phyloP scores from a whole-genome alignment of 2,797 vertebrate species.

The Amblyraja radiata region DNA sequence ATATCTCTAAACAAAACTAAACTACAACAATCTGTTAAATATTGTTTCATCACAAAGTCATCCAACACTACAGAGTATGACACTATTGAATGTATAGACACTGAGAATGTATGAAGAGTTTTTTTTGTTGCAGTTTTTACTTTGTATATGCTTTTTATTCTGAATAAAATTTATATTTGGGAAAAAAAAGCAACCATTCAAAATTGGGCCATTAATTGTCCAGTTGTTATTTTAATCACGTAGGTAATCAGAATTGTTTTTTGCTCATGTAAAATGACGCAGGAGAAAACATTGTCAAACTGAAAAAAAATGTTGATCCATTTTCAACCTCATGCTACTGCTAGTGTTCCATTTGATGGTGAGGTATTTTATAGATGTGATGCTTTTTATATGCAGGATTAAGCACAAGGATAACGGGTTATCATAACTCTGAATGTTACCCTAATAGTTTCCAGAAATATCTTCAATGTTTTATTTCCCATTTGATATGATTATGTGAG shows the following conservation, averaged over 20 bases:
- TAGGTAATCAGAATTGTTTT: not conserved
- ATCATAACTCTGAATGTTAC: not conserved
- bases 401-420: constrained; percentile 13
- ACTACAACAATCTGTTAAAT: too few relatives aligned
- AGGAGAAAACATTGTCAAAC: not conserved
- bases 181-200: not conserved
- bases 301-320: not conserved
- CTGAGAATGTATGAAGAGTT: too few relatives aligned
- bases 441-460: not conserved
- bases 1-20: not conserved
- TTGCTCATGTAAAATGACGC: not conserved
- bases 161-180: too few relatives aligned
- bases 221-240: not conserved
- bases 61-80: not conserved
- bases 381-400: not conserved
- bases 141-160: too few relatives aligned
- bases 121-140: too few relatives aligned
- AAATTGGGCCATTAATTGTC: not conserved
- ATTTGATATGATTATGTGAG: not conserved
- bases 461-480: not conserved
- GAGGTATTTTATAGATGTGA: not conserved
- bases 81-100: too few relatives aligned
- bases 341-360: constrained; percentile 1
- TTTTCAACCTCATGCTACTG: not conserved
- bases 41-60: too few relatives aligned